Percentiles rank a stretch among this genome's conserved stretches.
Conservation (phyloP, 2,113 vertebrate genomes). For the Baryphthengus martii region DNA sequence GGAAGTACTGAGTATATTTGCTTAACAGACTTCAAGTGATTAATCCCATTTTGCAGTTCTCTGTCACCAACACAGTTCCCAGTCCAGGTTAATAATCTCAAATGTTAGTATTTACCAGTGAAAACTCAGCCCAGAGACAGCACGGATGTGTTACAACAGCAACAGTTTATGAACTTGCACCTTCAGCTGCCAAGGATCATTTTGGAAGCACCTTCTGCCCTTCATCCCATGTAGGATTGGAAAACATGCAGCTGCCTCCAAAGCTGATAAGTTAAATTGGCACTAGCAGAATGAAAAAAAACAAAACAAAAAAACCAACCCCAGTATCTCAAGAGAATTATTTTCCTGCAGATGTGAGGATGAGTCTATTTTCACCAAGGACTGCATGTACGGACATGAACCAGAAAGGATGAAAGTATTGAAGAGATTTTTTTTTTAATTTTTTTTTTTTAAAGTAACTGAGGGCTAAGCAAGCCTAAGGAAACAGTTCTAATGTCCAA, state of each 20-base stretch:
- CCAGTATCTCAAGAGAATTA: neutral
- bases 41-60: neutral
- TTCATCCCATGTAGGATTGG: rapidly evolving
- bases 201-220: neutral
- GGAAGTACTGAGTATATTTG: neutral
- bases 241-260: neutral
- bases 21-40: neutral
- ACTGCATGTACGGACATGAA: neutral
- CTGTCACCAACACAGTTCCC: neutral
- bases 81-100: neutral
- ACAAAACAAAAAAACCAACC: neutral
- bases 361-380: neutral
- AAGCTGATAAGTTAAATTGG: neutral
- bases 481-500: neutral
- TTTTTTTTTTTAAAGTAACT: neutral
- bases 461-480: neutral
- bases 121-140: neutral
- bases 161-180: neutral
- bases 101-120: neutral
- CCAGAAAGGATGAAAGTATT: neutral
- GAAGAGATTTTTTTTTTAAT: neutral
- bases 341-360: neutral
- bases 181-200: neutral
- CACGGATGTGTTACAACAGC: neutral
- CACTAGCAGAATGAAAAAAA: neutral